Evolutionary conservation across 2,888 invertebrate species (phyloP).

Genomic region (Pheosia tremula): DNA sequence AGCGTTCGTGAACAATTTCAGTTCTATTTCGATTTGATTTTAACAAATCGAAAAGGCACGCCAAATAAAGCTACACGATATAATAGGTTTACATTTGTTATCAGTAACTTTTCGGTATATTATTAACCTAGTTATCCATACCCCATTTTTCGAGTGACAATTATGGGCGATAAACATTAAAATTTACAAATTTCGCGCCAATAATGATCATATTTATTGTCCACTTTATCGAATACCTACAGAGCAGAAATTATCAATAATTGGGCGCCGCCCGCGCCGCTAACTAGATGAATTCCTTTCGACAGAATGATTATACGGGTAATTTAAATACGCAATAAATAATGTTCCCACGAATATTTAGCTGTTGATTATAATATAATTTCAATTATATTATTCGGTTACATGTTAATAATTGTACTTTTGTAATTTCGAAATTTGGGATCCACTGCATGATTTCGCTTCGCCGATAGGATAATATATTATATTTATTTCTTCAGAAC

Average conservation of each 20-base stretch:
- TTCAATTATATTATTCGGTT: no score
- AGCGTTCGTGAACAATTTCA: neutral
- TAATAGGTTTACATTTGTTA: neutral
- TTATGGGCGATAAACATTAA: conserved; percentile 50
- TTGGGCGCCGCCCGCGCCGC: conserved; percentile 17
- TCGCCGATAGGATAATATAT: no score
- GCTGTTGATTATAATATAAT: neutral
- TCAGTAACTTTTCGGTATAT: neutral
- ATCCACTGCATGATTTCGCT: no score
- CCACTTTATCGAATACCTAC: conserved; percentile 32
- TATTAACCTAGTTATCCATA: conserved; percentile 5
- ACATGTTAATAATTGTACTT: no score
- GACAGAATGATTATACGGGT: no score
- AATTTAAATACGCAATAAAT: conserved; percentile 12
- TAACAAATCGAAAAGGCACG: neutral
- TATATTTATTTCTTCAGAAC: no score
- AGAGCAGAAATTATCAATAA: conserved; percentile 30
- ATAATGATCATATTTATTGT: conserved; percentile 39
- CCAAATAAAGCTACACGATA: neutral
- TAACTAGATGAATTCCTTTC: conserved; percentile 17
- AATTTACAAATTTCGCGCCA: conserved; percentile 34
- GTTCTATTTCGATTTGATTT: neutral
- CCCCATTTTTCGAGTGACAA: conserved; percentile 28
- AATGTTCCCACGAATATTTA: neutral
- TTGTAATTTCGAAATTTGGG: no score